Base-by-base conservation (phyloP, 2,113 vertebrate species). In the Rhinogobius similis region DNA sequence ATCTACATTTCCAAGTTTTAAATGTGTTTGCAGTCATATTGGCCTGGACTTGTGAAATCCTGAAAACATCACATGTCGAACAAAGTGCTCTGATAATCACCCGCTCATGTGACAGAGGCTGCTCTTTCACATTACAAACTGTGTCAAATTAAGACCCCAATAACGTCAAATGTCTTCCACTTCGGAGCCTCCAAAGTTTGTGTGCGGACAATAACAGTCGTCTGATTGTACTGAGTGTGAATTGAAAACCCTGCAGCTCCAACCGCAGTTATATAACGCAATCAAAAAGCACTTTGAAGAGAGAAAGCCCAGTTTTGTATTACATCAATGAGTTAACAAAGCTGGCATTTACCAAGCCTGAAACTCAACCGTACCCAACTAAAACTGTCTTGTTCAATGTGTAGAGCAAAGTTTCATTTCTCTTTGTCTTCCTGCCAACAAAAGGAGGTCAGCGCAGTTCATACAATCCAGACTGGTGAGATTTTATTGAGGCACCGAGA, bases 71-170 rank as follows among this genome's bases (percentile, higher is more conserved):
- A 61, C 58, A 70, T 41, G 62, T 68, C 26, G 43, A 64, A 71
- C 29, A 83, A 78, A 73, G 48, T 27, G 9, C 23, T 66, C 39
- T 55, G 27, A 78, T 67, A 72, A 76, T 43, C 66, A 68, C 18
- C n/a, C 4, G 16, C 21, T 62, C 63, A 79, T 75, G 68, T 75
- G 63, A 71, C 39, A 67, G 65, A 39, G 29, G n/a, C 44, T 0
- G 8, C 38, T 55, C 24, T 44, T 52, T 77, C 11, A 23, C 32
- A 74, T 66, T 29, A 72, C 8, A 62, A 13, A 44, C 24, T 26
- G 10, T 71, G 41, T 46, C n/a, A 62, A 39, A 23, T 21, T 62
- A 43, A 21, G 32, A n/a, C 13, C 16, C 8, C 27, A 29, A 20
- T 18, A 32, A 32, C 16, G 18, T 16, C 13, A 55, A 32, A 18